These are phyloP conservation scores for Abramis brama DNA, from an alignment of 2,113 vertebrate genomes.

Conservation along the genomic window DNA sequence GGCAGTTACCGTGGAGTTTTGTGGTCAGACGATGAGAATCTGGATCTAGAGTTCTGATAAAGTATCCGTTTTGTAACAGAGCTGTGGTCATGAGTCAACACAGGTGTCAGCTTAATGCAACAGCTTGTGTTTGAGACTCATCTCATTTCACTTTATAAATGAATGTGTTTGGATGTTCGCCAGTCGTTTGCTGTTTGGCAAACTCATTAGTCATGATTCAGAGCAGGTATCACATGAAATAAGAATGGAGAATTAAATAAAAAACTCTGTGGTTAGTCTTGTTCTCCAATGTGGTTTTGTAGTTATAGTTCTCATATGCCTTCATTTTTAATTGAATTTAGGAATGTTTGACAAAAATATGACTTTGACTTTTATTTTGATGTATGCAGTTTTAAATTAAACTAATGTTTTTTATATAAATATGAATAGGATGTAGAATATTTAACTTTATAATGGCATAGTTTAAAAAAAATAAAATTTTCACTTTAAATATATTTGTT, in stretches of 20 bases:
- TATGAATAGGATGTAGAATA: background rate
- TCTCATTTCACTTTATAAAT: constrained; percentile 1
- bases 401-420: background rate
- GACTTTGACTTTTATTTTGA: no score
- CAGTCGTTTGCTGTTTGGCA: background rate
- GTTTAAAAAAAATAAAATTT: no score
- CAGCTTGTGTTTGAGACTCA: background rate
- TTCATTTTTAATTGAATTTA: background rate
- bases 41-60: constrained; percentile 4
- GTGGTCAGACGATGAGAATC: background rate
- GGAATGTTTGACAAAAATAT: background rate
- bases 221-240: background rate
- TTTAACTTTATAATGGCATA: background rate
- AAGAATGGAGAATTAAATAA: background rate
- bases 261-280: background rate
- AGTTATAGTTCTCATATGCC: background rate
- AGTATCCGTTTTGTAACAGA: constrained; percentile 5
- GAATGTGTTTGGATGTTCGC: background rate
- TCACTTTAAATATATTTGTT: background rate
- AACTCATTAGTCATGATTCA: background rate
- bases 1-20: background rate
- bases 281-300: background rate
- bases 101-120: constrained; percentile 2
- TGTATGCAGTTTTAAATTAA: background rate
- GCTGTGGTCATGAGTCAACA: constrained; percentile 13